Percentiles rank a stretch among this genome's conserved stretches.
These are phyloP conservation scores for Euwallacea similis DNA, from an alignment of 1,140 invertebrate species.

Conservation along the genomic window DNA sequence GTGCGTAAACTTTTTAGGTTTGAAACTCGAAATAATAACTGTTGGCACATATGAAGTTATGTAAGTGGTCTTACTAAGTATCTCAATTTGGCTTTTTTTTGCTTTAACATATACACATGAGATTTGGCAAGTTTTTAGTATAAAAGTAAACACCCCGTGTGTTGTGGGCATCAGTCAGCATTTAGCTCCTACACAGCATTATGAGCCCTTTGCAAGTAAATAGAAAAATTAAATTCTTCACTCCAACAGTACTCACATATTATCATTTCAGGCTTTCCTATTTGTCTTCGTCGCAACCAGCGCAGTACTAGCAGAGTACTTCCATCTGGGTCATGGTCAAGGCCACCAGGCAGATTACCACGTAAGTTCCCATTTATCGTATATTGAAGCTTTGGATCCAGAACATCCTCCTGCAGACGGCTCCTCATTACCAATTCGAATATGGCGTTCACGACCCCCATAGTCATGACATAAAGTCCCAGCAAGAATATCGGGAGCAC, in stretches of 20 bases:
- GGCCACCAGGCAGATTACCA: conserved; percentile 25
- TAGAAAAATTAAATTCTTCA: neutral
- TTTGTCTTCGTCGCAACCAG: conserved; percentile 18
- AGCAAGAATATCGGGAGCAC: conserved; percentile 56
- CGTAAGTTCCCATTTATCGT: conserved; percentile 1
- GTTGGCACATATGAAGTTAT: conserved; percentile 3
- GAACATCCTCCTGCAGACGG: conserved; percentile 7
- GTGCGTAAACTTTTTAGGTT: conserved; percentile 10
- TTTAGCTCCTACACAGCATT: neutral
- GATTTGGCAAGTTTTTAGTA: conserved; percentile 9
- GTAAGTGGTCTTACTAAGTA: neutral
- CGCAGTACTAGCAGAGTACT: neutral
- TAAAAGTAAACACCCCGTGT: neutral
- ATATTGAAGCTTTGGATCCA: neutral
- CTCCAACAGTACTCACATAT: neutral
- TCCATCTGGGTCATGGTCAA: neutral
- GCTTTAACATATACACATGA: neutral
- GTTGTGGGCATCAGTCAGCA: neutral
- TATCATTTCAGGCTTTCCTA: conserved; percentile 1
- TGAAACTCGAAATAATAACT: conserved; percentile 9
- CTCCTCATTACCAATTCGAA: conserved; percentile 52
- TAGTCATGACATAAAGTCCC: conserved; percentile 56
- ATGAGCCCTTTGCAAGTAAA: conserved; percentile 15
- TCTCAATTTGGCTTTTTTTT: conserved; percentile 11
- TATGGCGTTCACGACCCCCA: conserved; percentile 56